phyloP scores from a whole-genome alignment of 2,888 invertebrate species.

The Phania funesta region DNA sequence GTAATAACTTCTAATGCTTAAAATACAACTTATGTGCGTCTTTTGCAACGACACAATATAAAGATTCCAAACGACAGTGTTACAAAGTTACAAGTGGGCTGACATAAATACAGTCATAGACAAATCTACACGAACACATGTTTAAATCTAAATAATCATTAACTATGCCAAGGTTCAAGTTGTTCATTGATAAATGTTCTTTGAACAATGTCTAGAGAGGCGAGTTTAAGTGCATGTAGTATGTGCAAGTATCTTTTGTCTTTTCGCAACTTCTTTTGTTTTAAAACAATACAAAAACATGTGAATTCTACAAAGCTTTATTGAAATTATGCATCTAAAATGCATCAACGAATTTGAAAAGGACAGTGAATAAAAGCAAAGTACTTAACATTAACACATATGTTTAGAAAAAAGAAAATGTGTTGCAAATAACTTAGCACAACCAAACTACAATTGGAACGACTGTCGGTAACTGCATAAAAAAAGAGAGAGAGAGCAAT shows the following conservation, averaged over 20 bases:
- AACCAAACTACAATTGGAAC: background rate
- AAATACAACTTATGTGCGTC: background rate
- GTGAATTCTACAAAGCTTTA: background rate
- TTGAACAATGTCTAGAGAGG: slow-evolving; percentile 4
- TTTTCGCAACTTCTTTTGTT: slow-evolving; percentile 7
- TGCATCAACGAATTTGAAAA: background rate
- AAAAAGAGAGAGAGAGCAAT: too few relatives aligned
- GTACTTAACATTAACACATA: background rate
- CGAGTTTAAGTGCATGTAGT: background rate
- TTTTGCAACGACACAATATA: background rate
- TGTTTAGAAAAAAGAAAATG: background rate
- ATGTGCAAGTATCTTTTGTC: background rate
- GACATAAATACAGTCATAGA: background rate
- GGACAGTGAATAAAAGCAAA: background rate
- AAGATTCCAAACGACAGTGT: background rate
- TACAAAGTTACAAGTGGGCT: too few relatives aligned
- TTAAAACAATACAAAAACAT: background rate
- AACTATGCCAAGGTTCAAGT: slow-evolving; percentile 33
- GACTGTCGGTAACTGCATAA: too few relatives aligned
- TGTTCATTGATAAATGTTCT: slow-evolving; percentile 12
- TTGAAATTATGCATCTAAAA: background rate
- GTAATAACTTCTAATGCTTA: slow-evolving; percentile 3
- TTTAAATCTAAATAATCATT: background rate
- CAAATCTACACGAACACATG: background rate
- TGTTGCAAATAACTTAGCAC: background rate